phyloP scores from a whole-genome alignment of 2,888 invertebrate species.

The Lysandra coridon region DNA sequence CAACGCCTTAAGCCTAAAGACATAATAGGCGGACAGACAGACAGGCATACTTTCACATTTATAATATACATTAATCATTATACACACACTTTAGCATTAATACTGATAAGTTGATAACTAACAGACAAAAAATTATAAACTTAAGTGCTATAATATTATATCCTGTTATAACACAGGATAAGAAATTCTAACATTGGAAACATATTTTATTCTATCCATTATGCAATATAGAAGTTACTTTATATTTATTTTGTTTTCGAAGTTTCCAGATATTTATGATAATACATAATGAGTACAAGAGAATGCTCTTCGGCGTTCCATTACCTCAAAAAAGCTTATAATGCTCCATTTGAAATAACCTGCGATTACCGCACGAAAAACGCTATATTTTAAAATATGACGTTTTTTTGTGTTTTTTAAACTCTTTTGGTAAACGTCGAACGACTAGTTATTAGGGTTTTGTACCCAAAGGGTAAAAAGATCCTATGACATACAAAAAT shows the following conservation, averaged over 20 bases:
- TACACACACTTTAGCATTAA: too few species aligned
- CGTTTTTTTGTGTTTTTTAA: too few species aligned
- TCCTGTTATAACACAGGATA: not conserved
- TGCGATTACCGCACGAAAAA: not conserved
- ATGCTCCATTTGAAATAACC: not conserved
- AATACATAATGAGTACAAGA: conserved; percentile 42
- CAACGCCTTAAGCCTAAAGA: too few species aligned
- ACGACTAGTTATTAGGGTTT: too few species aligned
- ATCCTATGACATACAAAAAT: too few species aligned
- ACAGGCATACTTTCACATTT: too few species aligned
- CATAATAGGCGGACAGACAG: too few species aligned
- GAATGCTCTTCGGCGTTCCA: conserved; percentile 38
- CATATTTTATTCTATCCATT: conserved; percentile 19
- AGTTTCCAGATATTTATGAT: conserved; percentile 18
- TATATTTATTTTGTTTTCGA: not conserved
- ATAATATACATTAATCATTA: too few species aligned
- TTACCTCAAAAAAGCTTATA: conserved; percentile 40
- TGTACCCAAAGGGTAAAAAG: too few species aligned
- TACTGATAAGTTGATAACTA: too few species aligned
- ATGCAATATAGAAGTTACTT: conserved; percentile 10
- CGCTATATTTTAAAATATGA: too few species aligned
- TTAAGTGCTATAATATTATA: not conserved
- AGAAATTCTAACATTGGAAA: not conserved
- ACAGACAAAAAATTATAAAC: not conserved
- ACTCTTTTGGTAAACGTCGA: too few species aligned